Conservation (phyloP, 2,113 vertebrate species). For the Holacanthus passer region DNA sequence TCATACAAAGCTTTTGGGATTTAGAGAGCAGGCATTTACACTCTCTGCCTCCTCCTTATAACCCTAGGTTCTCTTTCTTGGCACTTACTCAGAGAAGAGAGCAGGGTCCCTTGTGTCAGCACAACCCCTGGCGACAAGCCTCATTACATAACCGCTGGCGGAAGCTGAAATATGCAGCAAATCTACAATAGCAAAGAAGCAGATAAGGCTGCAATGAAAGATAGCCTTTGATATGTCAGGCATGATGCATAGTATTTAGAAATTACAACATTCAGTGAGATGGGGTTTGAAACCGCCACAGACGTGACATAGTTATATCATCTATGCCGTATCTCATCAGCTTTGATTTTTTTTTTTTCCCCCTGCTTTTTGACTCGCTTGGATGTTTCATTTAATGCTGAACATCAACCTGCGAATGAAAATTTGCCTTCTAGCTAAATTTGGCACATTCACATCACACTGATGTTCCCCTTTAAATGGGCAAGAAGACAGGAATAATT, state of each 20-base stretch:
- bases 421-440: conserved; percentile 17
- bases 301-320: conserved; percentile 1
- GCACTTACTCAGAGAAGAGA: conserved; percentile 55
- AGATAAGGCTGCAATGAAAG: conserved; percentile 28
- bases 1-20: conserved; percentile 49
- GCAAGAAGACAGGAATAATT: neutral
- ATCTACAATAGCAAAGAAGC: conserved; percentile 39
- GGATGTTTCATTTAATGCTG: neutral
- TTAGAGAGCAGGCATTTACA: conserved; percentile 47
- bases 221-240: conserved; percentile 39
- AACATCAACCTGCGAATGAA: neutral
- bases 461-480: neutral
- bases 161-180: conserved; percentile 52
- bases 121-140: conserved; percentile 60
- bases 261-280: conserved; percentile 20
- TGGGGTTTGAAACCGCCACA: neutral
- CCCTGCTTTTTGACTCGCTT: neutral
- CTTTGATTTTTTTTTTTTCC: neutral
- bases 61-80: conserved; percentile 58
- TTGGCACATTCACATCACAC: conserved; percentile 7
- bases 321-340: neutral
- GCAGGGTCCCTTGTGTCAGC: conserved; percentile 56
- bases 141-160: conserved; percentile 68
- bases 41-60: conserved; percentile 50
- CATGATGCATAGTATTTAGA: conserved; percentile 3